Evolutionary conservation across 1,140 invertebrate genomes (phyloP).

Genomic region (Formica exsecta): DNA sequence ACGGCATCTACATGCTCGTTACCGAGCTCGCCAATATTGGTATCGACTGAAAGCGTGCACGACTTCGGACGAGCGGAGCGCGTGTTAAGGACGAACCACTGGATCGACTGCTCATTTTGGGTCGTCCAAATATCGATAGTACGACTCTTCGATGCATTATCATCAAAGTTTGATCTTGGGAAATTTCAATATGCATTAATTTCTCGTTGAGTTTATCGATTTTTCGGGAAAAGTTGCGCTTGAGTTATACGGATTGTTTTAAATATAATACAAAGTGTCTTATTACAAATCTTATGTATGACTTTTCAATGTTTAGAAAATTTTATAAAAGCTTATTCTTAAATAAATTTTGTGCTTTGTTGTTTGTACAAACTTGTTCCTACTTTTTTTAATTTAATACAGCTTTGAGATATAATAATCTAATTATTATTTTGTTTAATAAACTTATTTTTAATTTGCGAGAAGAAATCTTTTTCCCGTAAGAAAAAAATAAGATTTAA

Average conservation of each 20-base stretch:
- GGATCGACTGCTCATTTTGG: conserved; percentile 53
- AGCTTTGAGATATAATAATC: too few species aligned
- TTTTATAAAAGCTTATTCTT: not conserved
- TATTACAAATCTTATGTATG: not conserved
- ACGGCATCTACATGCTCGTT: not conserved
- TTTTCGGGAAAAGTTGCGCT: conserved; percentile 77
- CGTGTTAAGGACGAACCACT: conserved; percentile 13
- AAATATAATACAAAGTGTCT: not conserved
- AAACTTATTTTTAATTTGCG: too few species aligned
- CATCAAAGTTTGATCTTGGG: conserved; percentile 55
- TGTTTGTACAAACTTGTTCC: too few species aligned
- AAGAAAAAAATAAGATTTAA: too few species aligned
- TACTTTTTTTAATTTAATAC: too few species aligned
- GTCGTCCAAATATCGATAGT: conserved; percentile 68
- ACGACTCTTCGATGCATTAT: conserved; percentile 41
- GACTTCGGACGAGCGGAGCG: conserved; percentile 21
- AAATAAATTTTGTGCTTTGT: too few species aligned
- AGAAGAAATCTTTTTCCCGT: too few species aligned
- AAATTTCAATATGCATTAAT: conserved; percentile 32
- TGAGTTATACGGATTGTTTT: not conserved
- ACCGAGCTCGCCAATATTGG: conserved; percentile 1
- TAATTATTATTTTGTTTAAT: too few species aligned
- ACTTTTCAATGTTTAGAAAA: not conserved
- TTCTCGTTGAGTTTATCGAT: conserved; percentile 67
- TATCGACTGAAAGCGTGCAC: conserved; percentile 13